Base-by-base conservation (phyloP, 2,888 invertebrate genomes). In the Polydrusus pterygomalis region DNA sequence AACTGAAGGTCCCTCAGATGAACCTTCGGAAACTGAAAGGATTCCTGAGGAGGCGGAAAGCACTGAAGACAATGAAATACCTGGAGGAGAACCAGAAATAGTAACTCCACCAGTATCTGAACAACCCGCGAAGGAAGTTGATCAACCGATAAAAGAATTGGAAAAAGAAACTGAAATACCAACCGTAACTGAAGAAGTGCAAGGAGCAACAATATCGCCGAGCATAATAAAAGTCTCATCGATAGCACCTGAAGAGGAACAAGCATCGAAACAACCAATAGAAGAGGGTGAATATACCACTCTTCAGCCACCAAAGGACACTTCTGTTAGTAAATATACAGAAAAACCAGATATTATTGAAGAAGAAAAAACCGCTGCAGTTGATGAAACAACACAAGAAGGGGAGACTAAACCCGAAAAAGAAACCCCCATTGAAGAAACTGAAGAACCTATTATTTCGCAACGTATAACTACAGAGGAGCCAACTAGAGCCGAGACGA, bases 51-150 rank as follows among this genome's bases (percentile, higher is more conserved):
- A 72, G 69, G 45, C 38, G 9, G 63, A 10, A 49, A 63, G 51
- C 45, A 67, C 58, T 40, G 70, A n/a, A 62, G 63, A 54, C 54
- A 67, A 70, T 67, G 72, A 63, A 69, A 70, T 69, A 51, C 51
- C 72, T n/a, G 74, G 63, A 54, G 54, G 47, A 30, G 51, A 67
- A 56, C 64, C 68, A 65, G 75, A 77, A 67, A 45, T 64, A 51
- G 62, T 51, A 15, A 30, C 25, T 38, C 7, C 18, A 20, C n/a
- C 30, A 40, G 18, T n/a, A 5, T 11, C 58, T 34, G 47, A 49
- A 49, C 34, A 34, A 38, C 65, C 65, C 3, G 18, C 38, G n/a
- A 40, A 54, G n/a, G 17, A 34, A 1, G 18, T 0, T 15, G 13
- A 43, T 11, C 3, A 63, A 20, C 43, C 18, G 25, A 40, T 9